Base-by-base conservation (phyloP, 1,140 invertebrate species). In the Drosophila punjabiensis region DNA sequence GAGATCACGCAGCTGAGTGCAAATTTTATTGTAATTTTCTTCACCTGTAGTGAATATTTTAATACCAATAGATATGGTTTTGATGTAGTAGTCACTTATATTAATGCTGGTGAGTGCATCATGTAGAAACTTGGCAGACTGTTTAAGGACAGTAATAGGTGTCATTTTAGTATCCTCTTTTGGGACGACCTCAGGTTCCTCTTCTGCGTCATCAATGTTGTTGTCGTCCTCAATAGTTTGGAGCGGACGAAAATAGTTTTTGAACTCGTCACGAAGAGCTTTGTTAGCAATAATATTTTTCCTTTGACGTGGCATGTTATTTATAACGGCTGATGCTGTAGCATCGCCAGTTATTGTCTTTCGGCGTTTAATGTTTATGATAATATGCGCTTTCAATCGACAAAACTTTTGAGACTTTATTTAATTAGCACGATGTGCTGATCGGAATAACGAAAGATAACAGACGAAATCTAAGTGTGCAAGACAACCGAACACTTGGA, bases 401-500 rank as follows among this genome's bases (percentile, higher is more conserved):
- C 35, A 13, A 13, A 35, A 35, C 11, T 35, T 35, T 35, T 35
- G 35, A 35, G 11, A 35, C 11, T 41, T 41, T 41, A 43, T 43
- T n/a, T 43, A n/a, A 4, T n/a, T 18, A 43, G 41, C 41, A 43
- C 39, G 16, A 41, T 41, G 39, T 41, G 39, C 24, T 50, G 48
- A 48, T 48, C 45, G 45, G 10, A 48, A 48, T 20, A 48, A 48
- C 45, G 18, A 48, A 48, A 20, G 45, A 48, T 20, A 48, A 48
- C 8, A 9, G n/a, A 24, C 48, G 48, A n/a, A n/a, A n/a, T n/a
- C n/a, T n/a, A n/a, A n/a, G n/a, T 50, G 11, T 30, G 48, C 48
- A 50, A 52, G 48, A 52, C 48, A 52, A 52, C 48, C 48, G 14
- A 16, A 30, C 48, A 52, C 41, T 43, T 18, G n/a, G 41, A 43